Conservation (phyloP, 2,113 vertebrate genomes). For the Brachypodius melanocephalos region DNA sequence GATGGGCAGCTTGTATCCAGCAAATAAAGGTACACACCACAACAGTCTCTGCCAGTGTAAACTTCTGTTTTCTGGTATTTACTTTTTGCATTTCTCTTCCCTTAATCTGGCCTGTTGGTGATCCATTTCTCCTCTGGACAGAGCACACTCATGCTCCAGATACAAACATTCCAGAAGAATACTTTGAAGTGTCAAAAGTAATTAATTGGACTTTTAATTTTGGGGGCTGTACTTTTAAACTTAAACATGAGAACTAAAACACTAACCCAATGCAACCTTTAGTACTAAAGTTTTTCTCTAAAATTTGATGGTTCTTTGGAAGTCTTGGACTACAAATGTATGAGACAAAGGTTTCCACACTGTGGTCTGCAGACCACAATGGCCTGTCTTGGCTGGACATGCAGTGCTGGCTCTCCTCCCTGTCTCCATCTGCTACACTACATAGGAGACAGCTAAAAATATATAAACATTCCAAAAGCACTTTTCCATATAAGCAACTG, state of each 20-base stretch:
- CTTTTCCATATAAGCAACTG: constrained; percentile 55
- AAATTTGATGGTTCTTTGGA: background rate
- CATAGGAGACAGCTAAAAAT: constrained; percentile 55
- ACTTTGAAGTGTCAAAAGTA: background rate
- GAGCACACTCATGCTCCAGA: background rate
- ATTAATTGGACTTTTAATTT: background rate
- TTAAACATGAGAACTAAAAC: background rate
- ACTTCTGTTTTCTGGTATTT: background rate
- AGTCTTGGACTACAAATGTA: background rate
- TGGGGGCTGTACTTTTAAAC: background rate
- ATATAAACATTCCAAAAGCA: constrained; percentile 52
- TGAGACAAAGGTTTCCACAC: constrained; percentile 28
- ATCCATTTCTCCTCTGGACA: background rate
- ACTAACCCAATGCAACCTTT: background rate
- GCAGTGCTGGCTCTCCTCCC: constrained; percentile 33
- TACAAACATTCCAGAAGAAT: background rate
- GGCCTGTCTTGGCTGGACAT: constrained; percentile 38
- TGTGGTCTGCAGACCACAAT: background rate
- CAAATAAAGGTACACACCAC: background rate
- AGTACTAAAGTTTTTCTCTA: background rate
- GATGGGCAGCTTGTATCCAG: background rate
- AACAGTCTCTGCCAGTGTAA: background rate
- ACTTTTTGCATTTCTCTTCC: background rate
- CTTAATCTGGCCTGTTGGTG: background rate
- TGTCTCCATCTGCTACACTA: constrained; percentile 50